Percentiles rank a stretch among this genome's conserved stretches.
These are phyloP conservation scores for Panurus biarmicus DNA, from an alignment of 2,113 vertebrate genomes.

Conservation along the genomic window DNA sequence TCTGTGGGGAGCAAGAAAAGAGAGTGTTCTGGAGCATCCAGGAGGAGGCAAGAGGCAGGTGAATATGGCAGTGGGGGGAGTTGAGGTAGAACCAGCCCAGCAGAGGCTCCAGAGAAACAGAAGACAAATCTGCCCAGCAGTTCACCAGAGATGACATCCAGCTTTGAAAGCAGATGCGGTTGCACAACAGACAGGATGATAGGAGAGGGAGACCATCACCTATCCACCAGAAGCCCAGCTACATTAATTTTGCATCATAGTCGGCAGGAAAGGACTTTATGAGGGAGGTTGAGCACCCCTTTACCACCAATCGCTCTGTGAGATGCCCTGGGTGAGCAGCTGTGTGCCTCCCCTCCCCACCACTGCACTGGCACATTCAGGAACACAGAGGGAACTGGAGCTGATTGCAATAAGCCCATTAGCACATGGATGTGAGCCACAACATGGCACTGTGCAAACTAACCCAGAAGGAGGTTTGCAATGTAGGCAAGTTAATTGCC, in stretches of 20 bases:
- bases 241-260: background rate
- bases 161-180: background rate
- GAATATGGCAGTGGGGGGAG: background rate
- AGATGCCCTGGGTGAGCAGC: background rate
- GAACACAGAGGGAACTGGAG: background rate
- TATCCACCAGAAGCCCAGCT: background rate
- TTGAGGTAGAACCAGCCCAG: background rate
- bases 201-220: accelerated
- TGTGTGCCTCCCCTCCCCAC: background rate
- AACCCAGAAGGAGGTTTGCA: background rate
- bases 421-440: background rate
- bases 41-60: background rate
- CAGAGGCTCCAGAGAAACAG: background rate
- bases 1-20: background rate
- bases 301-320: background rate
- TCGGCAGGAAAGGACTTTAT: background rate
- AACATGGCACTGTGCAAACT: background rate
- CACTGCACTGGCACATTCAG: background rate
- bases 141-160: background rate
- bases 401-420: background rate
- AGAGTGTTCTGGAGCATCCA: background rate
- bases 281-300: background rate
- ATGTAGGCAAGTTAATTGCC: background rate
- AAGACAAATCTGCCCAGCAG: background rate
- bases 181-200: background rate